A percentile compares a stretch with the other conserved stretches of the same genome.
Evolutionary conservation across 1,140 invertebrate genomes (phyloP).

Genomic region (Drosophila nikananu): DNA sequence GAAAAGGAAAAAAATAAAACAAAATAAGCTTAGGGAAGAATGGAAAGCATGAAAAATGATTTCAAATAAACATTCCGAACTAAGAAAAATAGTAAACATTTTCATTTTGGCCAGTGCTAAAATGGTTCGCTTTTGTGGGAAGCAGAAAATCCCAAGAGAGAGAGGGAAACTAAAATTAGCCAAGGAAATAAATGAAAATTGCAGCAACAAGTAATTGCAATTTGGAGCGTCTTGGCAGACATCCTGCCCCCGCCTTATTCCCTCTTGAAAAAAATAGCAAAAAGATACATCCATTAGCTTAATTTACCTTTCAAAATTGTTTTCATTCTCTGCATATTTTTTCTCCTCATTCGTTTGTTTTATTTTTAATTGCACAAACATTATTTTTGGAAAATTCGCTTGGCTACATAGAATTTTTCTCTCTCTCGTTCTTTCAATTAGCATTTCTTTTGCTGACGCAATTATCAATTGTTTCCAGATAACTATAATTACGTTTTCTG

Average conservation of each 20-base stretch:
- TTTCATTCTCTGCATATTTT: slow-evolving; percentile 50
- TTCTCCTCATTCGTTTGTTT: slow-evolving; percentile 27
- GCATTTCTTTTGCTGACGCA: slow-evolving; percentile 60
- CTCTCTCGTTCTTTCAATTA: slow-evolving; percentile 32
- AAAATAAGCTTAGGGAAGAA: slow-evolving; percentile 7
- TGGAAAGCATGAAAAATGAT: slow-evolving; percentile 39
- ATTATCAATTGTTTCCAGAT: slow-evolving; percentile 69
- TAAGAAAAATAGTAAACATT: slow-evolving; percentile 45
- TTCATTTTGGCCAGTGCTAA: slow-evolving; percentile 19
- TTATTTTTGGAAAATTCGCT: slow-evolving; percentile 45
- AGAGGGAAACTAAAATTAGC: slow-evolving; percentile 51
- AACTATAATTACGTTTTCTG: slow-evolving; percentile 27
- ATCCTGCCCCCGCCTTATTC: background rate
- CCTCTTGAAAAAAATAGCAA: background rate
- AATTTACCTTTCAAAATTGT: slow-evolving; percentile 79
- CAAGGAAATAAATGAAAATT: slow-evolving; percentile 41
- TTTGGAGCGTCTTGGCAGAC: slow-evolving; percentile 55
- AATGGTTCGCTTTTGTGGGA: slow-evolving; percentile 14
- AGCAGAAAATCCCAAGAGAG: slow-evolving; percentile 6
- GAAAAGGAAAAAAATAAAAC: background rate
- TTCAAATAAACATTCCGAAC: slow-evolving; percentile 53
- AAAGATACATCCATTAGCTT: slow-evolving; percentile 50
- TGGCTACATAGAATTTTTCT: slow-evolving; percentile 23
- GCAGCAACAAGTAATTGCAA: slow-evolving; percentile 67
- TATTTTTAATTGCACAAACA: slow-evolving; percentile 42